A percentile compares a stretch with the other conserved stretches of the same genome.
phyloP scores from a whole-genome alignment of 23 tunicate genomes.

The Halocynthia roretzi region DNA sequence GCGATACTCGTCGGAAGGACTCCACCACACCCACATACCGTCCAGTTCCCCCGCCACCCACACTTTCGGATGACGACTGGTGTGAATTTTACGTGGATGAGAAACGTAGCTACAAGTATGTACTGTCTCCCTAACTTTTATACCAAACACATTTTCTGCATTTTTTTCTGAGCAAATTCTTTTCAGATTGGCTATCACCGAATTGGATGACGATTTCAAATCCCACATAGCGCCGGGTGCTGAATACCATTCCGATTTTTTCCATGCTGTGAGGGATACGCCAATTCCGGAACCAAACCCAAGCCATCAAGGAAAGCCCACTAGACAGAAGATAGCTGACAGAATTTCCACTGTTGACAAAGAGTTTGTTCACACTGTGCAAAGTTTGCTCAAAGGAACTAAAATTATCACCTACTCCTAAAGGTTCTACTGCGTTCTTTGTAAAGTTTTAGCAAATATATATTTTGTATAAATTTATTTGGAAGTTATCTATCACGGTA shows the following conservation, averaged over 20 bases:
- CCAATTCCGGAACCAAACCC: neutral
- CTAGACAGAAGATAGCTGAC: constrained; percentile 2
- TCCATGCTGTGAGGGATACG: constrained; percentile 57
- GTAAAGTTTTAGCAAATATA: too few species aligned
- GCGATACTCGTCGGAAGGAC: constrained; percentile 6
- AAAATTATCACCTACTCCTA: constrained; percentile 49
- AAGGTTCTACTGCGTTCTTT: neutral
- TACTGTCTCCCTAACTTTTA: neutral
- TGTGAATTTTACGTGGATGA: constrained; percentile 8
- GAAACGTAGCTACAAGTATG: constrained; percentile 15
- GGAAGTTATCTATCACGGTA: too few species aligned
- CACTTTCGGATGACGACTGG: constrained; percentile 19
- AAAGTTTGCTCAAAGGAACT: constrained; percentile 45
- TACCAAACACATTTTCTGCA: neutral
- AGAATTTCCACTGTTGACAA: constrained; percentile 23
- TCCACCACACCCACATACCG: neutral
- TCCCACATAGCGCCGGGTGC: constrained; percentile 32
- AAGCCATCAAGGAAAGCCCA: neutral
- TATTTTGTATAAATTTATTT: too few species aligned
- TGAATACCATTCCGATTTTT: constrained; percentile 55
- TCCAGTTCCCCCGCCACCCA: constrained; percentile 11
- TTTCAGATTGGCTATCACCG: constrained; percentile 56
- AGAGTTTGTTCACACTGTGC: constrained; percentile 56
- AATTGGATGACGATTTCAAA: constrained; percentile 55
- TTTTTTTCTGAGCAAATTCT: neutral